Evolutionary conservation across 2,888 invertebrate species (phyloP), one percentile per base, ranked within the genome.

Genomic region (Tenthredo distinguenda): DNA sequence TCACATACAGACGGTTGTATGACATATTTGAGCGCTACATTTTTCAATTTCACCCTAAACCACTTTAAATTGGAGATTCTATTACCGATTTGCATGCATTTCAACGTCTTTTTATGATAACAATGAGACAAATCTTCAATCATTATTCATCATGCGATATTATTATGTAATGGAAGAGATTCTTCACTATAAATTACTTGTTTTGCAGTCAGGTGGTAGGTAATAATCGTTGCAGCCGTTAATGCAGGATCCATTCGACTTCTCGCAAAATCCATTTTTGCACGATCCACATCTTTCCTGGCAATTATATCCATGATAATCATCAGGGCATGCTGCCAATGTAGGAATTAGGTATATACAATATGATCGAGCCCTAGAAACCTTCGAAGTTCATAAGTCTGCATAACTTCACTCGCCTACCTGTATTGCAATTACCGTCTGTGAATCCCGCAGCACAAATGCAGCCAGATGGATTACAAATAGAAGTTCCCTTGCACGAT

Each of bases 261-360:
- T 50, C 2, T 50, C 34, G 76, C 76, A 77, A 12, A 5, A 18
- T 31, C 31, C 26, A 43, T 6, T 10, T 6, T 31, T 31, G 50
- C 76, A 77, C 1, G 21, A 50, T 9, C 18, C 18, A 50, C 76
- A 77, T 2, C 5, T 50, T 15, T 50, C 18, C 21, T 15, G 34
- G 34, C 76, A 77, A 77, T 31, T 7, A 26, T 79, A 79, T 62
- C 62, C 58, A 18, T 79, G 31, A 9, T 62, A 1, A 31, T 62
- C 62, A 3, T 58, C 21, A 18, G 37, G 1, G 18, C 79, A 79
- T 79, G 26, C 79, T 79, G 37, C 4, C 18, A 58, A 58, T 37
- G 18, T n/a, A 5, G 58, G 9, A 58, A 58, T 58, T 9, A 40
- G 40, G 40, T 40, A 40, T 9, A 72, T 58, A n/a, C n/a, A 79